Conservation (phyloP, 35 echinoderm and acorn worm genomes). For the Patiria miniata region DNA sequence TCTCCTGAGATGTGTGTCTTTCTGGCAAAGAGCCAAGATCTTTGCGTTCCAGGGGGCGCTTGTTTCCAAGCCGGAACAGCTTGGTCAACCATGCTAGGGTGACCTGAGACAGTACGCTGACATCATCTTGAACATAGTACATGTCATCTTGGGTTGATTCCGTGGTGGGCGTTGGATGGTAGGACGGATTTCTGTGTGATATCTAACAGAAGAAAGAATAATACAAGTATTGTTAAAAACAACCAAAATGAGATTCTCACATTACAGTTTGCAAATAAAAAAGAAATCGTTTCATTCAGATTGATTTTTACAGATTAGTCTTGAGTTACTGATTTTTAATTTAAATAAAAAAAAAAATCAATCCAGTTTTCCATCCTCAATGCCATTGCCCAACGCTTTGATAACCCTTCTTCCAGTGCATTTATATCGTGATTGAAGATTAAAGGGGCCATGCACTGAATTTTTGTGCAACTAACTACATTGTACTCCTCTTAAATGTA, state of each 20-base stretch:
- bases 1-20: background rate
- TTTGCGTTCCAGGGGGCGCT: background rate
- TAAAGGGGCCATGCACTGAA: too few relatives aligned
- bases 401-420: too few relatives aligned
- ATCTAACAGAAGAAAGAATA: background rate
- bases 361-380: background rate
- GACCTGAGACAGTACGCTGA: background rate
- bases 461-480: too few relatives aligned
- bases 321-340: background rate
- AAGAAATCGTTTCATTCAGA: background rate
- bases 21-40: background rate
- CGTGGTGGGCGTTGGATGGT: background rate
- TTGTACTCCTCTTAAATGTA: too few relatives aligned
- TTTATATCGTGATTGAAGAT: too few relatives aligned
- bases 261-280: background rate
- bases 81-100: background rate
- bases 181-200: background rate
- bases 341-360: background rate
- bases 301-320: background rate
- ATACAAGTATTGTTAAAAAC: background rate
- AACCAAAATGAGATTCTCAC: background rate
- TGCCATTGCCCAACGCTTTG: too few relatives aligned
- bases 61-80: background rate
- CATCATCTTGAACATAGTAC: background rate
- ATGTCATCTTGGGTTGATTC: background rate